These are phyloP conservation scores for Steinernema scapterisci DNA, from an alignment of 2,888 invertebrate species.

Conservation along the genomic window DNA sequence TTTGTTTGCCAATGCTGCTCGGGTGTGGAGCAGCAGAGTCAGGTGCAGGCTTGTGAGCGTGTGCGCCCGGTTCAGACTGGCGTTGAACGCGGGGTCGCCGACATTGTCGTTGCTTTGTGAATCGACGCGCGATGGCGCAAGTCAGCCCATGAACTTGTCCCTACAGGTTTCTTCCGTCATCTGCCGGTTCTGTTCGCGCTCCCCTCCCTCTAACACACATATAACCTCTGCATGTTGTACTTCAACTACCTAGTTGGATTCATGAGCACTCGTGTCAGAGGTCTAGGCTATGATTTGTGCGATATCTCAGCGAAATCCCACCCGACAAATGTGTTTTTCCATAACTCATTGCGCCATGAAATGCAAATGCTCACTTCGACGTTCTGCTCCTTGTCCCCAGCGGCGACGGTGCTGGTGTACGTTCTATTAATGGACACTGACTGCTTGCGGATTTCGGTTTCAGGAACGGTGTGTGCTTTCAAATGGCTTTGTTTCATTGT, in stretches of 20 bases:
- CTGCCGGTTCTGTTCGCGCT: slow-evolving; percentile 19
- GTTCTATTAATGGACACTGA: too few relatives aligned
- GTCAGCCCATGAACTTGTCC: slow-evolving; percentile 31
- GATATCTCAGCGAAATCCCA: not conserved
- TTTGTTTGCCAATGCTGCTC: slow-evolving; percentile 23
- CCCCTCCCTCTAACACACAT: slow-evolving; percentile 27
- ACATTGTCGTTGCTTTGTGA: slow-evolving; percentile 29
- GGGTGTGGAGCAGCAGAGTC: not conserved
- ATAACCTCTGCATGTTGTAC: slow-evolving; percentile 27
- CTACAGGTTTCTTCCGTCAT: slow-evolving; percentile 32
- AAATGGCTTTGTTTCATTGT: too few relatives aligned
- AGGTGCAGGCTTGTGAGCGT: slow-evolving; percentile 21
- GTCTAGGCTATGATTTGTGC: not conserved
- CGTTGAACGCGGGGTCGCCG: slow-evolving; percentile 29
- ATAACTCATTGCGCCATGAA: not conserved
- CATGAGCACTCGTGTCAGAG: not conserved
- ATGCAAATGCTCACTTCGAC: too few relatives aligned
- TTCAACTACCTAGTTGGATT: slow-evolving; percentile 9
- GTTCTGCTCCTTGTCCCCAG: too few relatives aligned
- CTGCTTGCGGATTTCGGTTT: too few relatives aligned
- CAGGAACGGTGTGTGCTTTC: too few relatives aligned
- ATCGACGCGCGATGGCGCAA: slow-evolving; percentile 29
- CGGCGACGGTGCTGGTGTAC: too few relatives aligned
- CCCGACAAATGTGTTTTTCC: not conserved
- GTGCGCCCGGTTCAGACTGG: slow-evolving; percentile 27